phyloP scores from a whole-genome alignment of 2,797 vertebrate species.

The Nannoperca obscura region DNA sequence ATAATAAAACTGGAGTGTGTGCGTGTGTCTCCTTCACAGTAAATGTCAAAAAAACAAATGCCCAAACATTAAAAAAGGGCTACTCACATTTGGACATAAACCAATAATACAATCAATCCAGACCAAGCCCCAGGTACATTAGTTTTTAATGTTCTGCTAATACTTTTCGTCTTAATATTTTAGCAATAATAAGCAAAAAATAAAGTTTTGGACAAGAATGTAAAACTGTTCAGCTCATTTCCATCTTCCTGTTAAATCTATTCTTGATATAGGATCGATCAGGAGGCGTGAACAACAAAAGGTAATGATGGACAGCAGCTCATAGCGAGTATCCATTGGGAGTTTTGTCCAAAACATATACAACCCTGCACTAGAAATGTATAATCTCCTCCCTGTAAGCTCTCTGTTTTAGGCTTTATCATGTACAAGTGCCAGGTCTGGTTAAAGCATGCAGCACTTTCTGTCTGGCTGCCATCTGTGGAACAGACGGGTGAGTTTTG shows the following conservation, averaged over 20 bases:
- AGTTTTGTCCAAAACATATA: neutral
- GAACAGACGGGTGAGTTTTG: constrained; percentile 46
- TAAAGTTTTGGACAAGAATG: neutral
- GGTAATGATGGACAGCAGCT: neutral
- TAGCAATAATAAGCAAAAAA: neutral
- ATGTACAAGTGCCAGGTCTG: neutral
- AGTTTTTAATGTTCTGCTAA: neutral
- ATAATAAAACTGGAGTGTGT: neutral
- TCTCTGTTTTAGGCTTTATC: neutral
- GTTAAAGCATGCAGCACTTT: constrained; percentile 28
- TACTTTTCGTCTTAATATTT: neutral
- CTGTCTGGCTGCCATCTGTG: constrained; percentile 30
- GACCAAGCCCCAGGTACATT: neutral
- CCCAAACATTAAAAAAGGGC: neutral
- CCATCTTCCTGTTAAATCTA: neutral
- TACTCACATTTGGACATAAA: neutral
- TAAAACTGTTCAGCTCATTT: neutral
- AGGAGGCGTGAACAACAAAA: neutral
- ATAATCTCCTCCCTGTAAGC: neutral
- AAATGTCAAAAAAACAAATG: no score
- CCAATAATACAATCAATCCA: neutral
- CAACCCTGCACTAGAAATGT: neutral
- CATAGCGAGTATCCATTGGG: neutral
- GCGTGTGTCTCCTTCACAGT: neutral
- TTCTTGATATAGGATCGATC: neutral